Evolutionary conservation across 2,797 vertebrate species (phyloP).

Genomic region (Sarcoramphus papa): DNA sequence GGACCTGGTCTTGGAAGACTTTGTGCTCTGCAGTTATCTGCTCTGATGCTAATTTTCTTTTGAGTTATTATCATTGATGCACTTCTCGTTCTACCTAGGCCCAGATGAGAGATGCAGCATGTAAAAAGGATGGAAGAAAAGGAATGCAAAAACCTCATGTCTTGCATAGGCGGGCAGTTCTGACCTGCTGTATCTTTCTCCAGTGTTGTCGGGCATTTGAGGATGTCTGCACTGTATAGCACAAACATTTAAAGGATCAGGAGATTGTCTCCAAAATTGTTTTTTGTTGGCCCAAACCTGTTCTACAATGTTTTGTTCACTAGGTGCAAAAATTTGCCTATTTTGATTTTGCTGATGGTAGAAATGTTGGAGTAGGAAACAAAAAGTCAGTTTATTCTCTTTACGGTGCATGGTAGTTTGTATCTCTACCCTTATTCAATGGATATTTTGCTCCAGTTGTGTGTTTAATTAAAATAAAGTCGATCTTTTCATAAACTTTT

Average conservation of each 20-base stretch:
- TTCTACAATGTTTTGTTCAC: background rate
- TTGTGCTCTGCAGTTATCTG: background rate
- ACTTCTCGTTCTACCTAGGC: background rate
- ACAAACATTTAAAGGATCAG: background rate
- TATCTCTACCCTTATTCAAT: background rate
- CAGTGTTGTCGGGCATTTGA: background rate
- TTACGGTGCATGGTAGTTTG: background rate
- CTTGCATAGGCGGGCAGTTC: background rate
- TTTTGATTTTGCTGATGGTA: background rate
- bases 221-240: background rate
- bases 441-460: background rate
- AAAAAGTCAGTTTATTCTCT: background rate
- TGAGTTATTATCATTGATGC: background rate
- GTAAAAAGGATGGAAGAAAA: background rate
- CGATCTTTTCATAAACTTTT: background rate
- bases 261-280: background rate
- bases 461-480: background rate
- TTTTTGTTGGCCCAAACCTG: background rate
- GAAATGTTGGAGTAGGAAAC: background rate
- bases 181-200: background rate
- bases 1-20: background rate
- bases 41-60: constrained; percentile 1
- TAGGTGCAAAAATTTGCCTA: background rate
- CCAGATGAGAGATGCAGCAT: background rate
- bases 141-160: background rate